Evolutionary conservation across 2,113 vertebrate genomes (phyloP), one percentile per base, ranked within the genome.

Genomic region (Fulmarus glacialis): DNA sequence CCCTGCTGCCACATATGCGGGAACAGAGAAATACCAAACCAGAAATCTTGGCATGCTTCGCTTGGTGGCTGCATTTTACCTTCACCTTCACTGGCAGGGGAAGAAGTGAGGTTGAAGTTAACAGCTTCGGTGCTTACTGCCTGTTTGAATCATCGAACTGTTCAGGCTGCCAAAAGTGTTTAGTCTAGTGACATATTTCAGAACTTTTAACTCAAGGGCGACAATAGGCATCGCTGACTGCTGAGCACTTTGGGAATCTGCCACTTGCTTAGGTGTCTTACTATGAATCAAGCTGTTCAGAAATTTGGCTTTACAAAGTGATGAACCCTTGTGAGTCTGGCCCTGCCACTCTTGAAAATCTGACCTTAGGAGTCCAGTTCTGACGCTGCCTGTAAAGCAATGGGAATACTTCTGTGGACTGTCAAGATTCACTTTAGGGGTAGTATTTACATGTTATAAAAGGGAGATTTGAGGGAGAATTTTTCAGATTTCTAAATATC

Each of bases 81-180:
- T 36, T 42, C 5, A 6, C 75, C 66, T 12, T 26, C 29, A 8
- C 17, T 1, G 0, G 5, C 11, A 8, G 11, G 50, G 59, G 64
- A 60, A 42, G 73, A 21, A 34, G 55, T 1, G 1, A 38, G 88
- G 58, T 4, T 71, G 95, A 4, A 21, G 58, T 5, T 20, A 32
- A 11, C 53, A 59, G 48, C 66, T 70, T 68, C 12, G 14, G 27
- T 62, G 11, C 63, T 38, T n/a, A 1, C 13, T 38, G 23, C 74
- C 80, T 8, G 2, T 47, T 17, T 30, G 45, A 70, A 19, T 85
- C 68, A 6, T 4, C 5, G 14, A 29, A 3, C 55, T 36, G 2
- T 1, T 63, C 20, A 12, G 48, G 62, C 58, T 83, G 79, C 63
- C 84, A 29, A 6, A 52, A 26, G 6, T 2, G 62, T 32, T 27